A percentile compares a stretch with the other conserved stretches of the same genome.
Evolutionary conservation across 2,113 vertebrate species (phyloP).

Genomic region (Aplodontia rufa): DNA sequence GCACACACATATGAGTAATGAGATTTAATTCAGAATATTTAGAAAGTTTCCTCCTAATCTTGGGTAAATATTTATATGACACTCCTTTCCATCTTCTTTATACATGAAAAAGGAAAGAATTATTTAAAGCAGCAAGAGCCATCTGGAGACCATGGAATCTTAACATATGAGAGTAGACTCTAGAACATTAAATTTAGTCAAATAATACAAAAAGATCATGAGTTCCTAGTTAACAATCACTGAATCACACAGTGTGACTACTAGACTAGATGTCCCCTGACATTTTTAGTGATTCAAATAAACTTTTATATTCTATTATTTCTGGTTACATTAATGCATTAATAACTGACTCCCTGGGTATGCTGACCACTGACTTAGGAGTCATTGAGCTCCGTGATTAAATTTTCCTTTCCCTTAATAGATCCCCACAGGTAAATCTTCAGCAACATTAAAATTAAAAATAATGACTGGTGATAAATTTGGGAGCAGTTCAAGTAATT

Average conservation of each 20-base stretch:
- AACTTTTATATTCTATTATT: neutral
- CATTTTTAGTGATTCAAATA: neutral
- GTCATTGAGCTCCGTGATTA: slow-evolving; percentile 36
- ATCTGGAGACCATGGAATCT: neutral
- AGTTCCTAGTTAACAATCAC: neutral
- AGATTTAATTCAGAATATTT: neutral
- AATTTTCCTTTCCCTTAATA: slow-evolving; percentile 56
- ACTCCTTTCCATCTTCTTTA: neutral
- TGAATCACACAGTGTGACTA: neutral
- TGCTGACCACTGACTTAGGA: slow-evolving; percentile 44
- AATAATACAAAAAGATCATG: neutral
- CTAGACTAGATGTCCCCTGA: neutral
- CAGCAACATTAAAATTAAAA: slow-evolving; percentile 67
- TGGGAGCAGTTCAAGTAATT: slow-evolving; percentile 69
- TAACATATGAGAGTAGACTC: neutral
- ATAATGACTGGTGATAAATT: slow-evolving; percentile 57
- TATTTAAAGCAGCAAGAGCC: neutral
- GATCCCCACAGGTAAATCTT: slow-evolving; percentile 60
- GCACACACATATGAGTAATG: neutral
- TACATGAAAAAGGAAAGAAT: neutral
- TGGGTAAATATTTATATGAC: neutral
- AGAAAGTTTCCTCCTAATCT: neutral
- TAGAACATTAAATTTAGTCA: neutral
- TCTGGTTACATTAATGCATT: slow-evolving; percentile 23
- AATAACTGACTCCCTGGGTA: neutral